These are phyloP conservation scores for Channa striata DNA, from an alignment of 2,797 vertebrate genomes.

Conservation along the genomic window DNA sequence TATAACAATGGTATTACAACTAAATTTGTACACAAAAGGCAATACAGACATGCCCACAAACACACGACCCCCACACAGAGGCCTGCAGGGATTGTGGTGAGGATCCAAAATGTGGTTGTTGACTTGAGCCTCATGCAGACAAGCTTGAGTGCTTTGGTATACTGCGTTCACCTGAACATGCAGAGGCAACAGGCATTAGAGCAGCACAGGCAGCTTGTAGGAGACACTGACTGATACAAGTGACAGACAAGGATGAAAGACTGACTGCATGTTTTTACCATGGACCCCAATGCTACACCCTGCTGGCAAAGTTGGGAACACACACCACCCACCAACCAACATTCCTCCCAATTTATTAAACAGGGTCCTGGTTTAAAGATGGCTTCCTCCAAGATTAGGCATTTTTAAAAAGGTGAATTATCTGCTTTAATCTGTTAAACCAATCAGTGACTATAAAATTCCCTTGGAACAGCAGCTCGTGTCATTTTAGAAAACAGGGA, in stretches of 20 bases:
- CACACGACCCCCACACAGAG: conserved; percentile 36
- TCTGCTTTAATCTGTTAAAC: conserved; percentile 21
- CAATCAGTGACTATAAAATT: conserved; percentile 3
- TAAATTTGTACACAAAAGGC: too few species aligned
- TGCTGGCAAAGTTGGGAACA: conserved; percentile 22
- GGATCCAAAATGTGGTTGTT: conserved; percentile 57
- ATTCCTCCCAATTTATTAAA: conserved; percentile 34
- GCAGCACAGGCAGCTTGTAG: conserved; percentile 70
- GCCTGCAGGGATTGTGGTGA: conserved; percentile 46
- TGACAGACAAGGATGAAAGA: conserved; percentile 55
- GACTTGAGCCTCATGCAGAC: conserved; percentile 79
- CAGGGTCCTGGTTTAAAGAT: conserved; percentile 24
- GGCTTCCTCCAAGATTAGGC: conserved; percentile 8
- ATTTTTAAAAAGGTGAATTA: conserved; percentile 7
- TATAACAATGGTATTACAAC: too few species aligned
- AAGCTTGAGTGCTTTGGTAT: conserved; percentile 62
- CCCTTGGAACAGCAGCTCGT: conserved; percentile 9
- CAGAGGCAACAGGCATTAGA: conserved; percentile 78
- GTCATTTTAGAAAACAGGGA: conserved; percentile 28
- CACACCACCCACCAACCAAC: conserved; percentile 2
- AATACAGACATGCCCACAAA: conserved; percentile 35
- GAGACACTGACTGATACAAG: conserved; percentile 55
- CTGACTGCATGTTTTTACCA: conserved; percentile 54
- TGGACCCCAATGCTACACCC: conserved; percentile 60
- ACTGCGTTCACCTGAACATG: conserved; percentile 80